A percentile compares a stretch with the other conserved stretches of the same genome.
These are phyloP conservation scores for Budorcas taxicolor DNA, from an alignment of 2,113 vertebrate genomes.

Conservation along the genomic window DNA sequence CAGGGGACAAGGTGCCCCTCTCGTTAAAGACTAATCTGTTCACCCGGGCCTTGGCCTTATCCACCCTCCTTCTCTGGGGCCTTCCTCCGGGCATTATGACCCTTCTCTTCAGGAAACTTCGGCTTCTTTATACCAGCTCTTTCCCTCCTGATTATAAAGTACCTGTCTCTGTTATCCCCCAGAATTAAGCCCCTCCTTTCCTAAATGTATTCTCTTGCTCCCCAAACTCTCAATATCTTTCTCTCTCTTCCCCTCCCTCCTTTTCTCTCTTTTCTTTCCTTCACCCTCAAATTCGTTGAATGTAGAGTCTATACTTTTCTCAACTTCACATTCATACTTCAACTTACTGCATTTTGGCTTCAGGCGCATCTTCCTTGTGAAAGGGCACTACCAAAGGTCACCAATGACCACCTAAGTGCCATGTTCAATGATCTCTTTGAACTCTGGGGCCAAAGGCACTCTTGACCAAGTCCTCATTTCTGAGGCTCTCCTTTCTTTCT, in stretches of 20 bases:
- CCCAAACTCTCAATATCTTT: neutral
- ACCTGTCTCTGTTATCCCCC: neutral
- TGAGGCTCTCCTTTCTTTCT: conserved; percentile 1
- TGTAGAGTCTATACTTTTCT: neutral
- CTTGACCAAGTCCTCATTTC: neutral
- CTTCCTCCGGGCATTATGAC: neutral
- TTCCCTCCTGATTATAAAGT: neutral
- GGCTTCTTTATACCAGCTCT: neutral
- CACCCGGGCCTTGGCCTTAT: neutral
- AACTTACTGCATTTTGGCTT: neutral
- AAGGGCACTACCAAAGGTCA: conserved; percentile 31
- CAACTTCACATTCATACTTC: neutral
- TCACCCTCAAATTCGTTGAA: neutral
- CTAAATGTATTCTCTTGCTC: neutral
- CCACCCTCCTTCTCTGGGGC: neutral
- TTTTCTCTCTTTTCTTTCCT: neutral
- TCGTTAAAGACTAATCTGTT: conserved; percentile 59
- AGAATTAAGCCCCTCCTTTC: neutral
- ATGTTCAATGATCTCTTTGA: conserved; percentile 41
- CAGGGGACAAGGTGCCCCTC: conserved; percentile 38
- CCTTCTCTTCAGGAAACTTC: conserved; percentile 2
- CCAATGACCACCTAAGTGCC: conserved; percentile 10
- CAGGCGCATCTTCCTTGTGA: neutral
- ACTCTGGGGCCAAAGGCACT: conserved; percentile 11
- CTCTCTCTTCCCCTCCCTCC: neutral